Evolutionary conservation across 2,113 vertebrate species (phyloP).

Genomic region (Serilophus lunatus): DNA sequence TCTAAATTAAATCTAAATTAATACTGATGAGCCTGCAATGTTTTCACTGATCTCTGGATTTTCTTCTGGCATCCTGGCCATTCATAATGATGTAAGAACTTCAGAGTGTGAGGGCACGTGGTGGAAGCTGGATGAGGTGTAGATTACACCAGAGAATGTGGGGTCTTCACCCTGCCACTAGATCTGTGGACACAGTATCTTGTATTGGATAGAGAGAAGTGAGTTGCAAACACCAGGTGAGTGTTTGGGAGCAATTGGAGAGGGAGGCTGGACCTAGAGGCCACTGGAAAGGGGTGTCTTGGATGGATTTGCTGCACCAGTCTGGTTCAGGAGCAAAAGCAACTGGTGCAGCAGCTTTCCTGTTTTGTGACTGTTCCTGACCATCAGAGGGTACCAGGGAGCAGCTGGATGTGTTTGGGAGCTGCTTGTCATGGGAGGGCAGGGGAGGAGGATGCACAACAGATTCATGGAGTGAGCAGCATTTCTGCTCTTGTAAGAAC

Average conservation of each 20-base stretch:
- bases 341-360: neutral
- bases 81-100: neutral
- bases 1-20: neutral
- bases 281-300: fast-evolving
- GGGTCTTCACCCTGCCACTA: neutral
- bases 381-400: neutral
- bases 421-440: neutral
- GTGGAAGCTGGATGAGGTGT: neutral
- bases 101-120: fast-evolving
- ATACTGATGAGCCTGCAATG: fast-evolving
- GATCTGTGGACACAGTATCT: neutral
- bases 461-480: neutral
- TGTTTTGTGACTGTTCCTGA: neutral
- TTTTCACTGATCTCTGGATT: neutral
- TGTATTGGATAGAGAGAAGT: neutral
- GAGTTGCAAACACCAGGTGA: fast-evolving
- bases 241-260: neutral
- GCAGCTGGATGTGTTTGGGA: neutral
- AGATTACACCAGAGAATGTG: fast-evolving
- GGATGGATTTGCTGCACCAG: neutral
- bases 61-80: neutral
- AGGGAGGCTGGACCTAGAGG: neutral
- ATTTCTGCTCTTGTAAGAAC: neutral
- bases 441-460: neutral
- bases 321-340: neutral